Percentiles rank a stretch among this genome's conserved stretches.
These are phyloP conservation scores for Motacilla alba DNA, from an alignment of 2,113 vertebrate genomes.

Conservation along the genomic window DNA sequence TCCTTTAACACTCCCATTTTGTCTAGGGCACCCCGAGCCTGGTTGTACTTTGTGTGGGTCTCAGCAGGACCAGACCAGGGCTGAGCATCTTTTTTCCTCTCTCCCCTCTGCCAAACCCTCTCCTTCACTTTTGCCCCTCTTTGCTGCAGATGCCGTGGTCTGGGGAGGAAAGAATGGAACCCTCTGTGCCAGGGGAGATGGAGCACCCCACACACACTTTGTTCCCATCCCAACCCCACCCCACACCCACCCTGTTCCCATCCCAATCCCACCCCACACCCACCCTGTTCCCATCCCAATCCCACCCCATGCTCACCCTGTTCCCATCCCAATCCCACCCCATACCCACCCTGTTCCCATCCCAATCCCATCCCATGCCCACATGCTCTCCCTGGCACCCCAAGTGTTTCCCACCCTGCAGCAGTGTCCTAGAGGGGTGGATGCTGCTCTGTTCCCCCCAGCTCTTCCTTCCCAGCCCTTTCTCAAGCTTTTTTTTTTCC, in stretches of 20 bases:
- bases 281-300: background rate
- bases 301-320: background rate
- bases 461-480: background rate
- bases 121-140: background rate
- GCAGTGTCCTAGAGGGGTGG: background rate
- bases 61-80: background rate
- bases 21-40: background rate
- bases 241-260: accelerated
- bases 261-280: background rate
- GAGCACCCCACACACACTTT: background rate
- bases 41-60: background rate
- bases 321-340: background rate
- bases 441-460: background rate
- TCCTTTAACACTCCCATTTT: accelerated
- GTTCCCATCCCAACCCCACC: background rate
- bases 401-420: background rate
- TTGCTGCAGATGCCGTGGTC: accelerated
- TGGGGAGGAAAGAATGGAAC: background rate
- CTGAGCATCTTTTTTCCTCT: background rate
- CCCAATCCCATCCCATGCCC: background rate
- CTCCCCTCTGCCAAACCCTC: background rate
- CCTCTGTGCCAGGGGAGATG: background rate
- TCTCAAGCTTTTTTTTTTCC: background rate
- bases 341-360: accelerated
- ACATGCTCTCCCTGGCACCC: background rate